These are phyloP conservation scores for Eugnorisma glareosa DNA, from an alignment of 2,888 invertebrate genomes.

Conservation along the genomic window DNA sequence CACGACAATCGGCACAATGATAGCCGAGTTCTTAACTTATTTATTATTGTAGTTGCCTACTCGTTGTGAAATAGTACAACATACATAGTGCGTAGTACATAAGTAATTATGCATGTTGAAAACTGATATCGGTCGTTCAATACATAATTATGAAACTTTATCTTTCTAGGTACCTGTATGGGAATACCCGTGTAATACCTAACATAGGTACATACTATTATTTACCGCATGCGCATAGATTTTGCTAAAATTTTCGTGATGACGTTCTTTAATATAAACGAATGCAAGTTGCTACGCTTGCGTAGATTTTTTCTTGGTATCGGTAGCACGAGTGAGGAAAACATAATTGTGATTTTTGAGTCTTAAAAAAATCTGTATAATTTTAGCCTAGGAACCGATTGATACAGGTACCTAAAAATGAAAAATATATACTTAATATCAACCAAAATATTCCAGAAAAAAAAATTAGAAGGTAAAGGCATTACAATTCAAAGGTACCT, in stretches of 20 bases:
- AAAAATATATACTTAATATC: too few relatives aligned
- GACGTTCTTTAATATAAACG: constrained; percentile 2
- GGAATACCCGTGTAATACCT: constrained; percentile 42
- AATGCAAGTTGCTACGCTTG: constrained; percentile 9
- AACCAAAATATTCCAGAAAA: not conserved
- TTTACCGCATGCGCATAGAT: not conserved
- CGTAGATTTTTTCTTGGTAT: not conserved
- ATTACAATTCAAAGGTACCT: too few relatives aligned
- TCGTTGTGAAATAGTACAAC: not conserved
- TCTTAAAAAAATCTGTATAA: not conserved
- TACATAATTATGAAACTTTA: constrained; percentile 40
- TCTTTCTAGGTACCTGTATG: constrained; percentile 27
- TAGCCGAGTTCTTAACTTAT: too few relatives aligned
- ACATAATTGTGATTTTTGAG: not conserved
- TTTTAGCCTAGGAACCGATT: too few relatives aligned
- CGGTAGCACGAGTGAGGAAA: not conserved
- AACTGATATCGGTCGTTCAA: constrained; percentile 38
- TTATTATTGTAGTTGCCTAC: not conserved
- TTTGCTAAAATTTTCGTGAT: not conserved
- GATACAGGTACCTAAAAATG: too few relatives aligned
- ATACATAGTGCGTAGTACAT: not conserved
- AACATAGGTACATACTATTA: too few relatives aligned
- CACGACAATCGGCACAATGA: too few relatives aligned
- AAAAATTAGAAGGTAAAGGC: not conserved
- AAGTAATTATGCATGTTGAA: constrained; percentile 31